Evolutionary conservation across 2,113 vertebrate species (phyloP).

Genomic region (Embiotoca jacksoni): DNA sequence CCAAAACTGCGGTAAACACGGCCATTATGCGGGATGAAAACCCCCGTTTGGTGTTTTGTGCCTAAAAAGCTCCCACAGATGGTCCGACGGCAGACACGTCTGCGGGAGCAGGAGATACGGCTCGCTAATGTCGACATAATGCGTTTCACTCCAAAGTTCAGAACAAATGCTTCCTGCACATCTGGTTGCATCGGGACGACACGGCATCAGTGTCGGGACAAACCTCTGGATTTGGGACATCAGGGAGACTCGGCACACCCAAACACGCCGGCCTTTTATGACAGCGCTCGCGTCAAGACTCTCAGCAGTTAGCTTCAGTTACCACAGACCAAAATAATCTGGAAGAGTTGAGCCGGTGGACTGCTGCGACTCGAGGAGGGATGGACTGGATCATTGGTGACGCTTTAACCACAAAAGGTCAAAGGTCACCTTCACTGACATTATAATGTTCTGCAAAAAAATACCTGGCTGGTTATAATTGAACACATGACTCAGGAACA

Average conservation of each 20-base stretch:
- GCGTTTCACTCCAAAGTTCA: background rate
- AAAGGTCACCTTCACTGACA: no score
- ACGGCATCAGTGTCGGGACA: background rate
- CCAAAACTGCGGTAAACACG: conserved; percentile 7
- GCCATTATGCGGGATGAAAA: conserved; percentile 6
- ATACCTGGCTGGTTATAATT: no score
- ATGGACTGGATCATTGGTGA: no score
- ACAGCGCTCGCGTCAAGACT: background rate
- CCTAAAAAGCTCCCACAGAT: conserved; percentile 39
- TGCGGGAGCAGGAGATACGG: conserved; percentile 27
- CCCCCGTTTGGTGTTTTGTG: background rate
- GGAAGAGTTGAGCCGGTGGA: no score
- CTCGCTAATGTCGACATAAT: background rate
- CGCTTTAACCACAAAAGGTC: no score
- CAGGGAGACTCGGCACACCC: background rate
- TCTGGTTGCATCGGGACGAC: conserved; percentile 11
- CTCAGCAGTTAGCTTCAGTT: no score
- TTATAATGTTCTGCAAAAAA: no score
- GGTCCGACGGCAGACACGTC: conserved; percentile 18
- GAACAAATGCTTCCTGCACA: background rate
- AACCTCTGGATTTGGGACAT: conserved; percentile 27
- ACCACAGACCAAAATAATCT: no score
- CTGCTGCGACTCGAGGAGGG: no score
- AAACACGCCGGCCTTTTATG: background rate
- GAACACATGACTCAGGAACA: no score